A percentile compares a stretch with the other conserved stretches of the same genome.
Conservation (phyloP, 2,888 invertebrate genomes). For the Dromius quadrimaculatus region DNA sequence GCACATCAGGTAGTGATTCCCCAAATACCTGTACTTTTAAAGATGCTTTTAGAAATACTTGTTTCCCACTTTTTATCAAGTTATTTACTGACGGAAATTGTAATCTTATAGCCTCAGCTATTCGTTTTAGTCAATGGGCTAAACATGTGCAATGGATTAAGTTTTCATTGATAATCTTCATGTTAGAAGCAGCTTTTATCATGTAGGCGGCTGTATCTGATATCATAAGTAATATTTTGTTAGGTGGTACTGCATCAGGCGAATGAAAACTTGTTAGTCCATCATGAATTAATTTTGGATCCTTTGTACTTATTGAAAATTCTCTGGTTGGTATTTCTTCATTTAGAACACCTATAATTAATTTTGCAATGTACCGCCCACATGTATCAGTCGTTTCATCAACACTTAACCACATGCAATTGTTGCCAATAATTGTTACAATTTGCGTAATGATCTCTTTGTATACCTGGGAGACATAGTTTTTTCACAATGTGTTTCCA, state of each 20-base stretch:
- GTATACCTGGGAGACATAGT: neutral
- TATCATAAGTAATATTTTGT: neutral
- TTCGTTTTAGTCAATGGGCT: slow-evolving; percentile 59
- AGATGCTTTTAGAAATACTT: slow-evolving; percentile 60
- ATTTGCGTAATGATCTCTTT: neutral
- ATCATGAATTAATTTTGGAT: slow-evolving; percentile 54
- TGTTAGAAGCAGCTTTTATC: slow-evolving; percentile 55
- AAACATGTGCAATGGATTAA: slow-evolving; percentile 60
- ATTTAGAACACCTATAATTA: neutral
- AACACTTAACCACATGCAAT: neutral
- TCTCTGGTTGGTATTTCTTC: neutral
- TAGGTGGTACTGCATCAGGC: neutral
- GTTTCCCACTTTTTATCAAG: slow-evolving; percentile 57
- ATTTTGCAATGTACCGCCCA: neutral
- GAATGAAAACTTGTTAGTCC: neutral
- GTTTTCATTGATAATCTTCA: slow-evolving; percentile 58
- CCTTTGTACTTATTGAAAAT: neutral
- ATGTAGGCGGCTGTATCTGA: slow-evolving; percentile 2
- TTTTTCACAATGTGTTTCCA: neutral
- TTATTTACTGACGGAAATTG: slow-evolving; percentile 57
- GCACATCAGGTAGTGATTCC: slow-evolving; percentile 57
- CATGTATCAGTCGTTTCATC: slow-evolving; percentile 1
- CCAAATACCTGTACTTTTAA: slow-evolving; percentile 57
- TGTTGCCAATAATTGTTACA: neutral
- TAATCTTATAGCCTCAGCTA: slow-evolving; percentile 58